These are phyloP conservation scores for Gobiocypris rarus DNA, from an alignment of 2,113 vertebrate species.

Conservation along the genomic window DNA sequence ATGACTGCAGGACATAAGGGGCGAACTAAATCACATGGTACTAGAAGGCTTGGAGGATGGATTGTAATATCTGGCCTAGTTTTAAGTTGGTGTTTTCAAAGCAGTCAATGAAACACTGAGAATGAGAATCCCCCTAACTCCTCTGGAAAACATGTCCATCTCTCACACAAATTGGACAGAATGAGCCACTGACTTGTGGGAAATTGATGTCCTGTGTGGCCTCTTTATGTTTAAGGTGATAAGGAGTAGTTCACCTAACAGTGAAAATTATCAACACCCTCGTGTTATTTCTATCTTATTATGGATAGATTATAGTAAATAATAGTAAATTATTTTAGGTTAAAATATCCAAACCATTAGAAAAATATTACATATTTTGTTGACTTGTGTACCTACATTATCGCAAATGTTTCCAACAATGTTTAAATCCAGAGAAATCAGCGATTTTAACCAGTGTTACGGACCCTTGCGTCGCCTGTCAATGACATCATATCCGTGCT, in stretches of 20 bases:
- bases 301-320: too few relatives aligned
- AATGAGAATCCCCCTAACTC: constrained; percentile 2
- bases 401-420: too few relatives aligned
- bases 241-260: not conserved
- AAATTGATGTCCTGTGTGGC: not conserved
- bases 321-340: too few relatives aligned
- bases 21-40: constrained; percentile 9
- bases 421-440: too few relatives aligned
- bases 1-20: not conserved
- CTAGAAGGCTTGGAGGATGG: constrained; percentile 7
- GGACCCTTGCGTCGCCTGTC: too few relatives aligned
- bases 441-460: too few relatives aligned
- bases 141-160: not conserved
- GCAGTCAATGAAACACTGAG: constrained; percentile 1
- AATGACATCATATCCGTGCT: too few relatives aligned
- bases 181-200: not conserved
- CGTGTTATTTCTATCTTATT: not conserved
- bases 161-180: not conserved
- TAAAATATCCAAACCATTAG: too few relatives aligned
- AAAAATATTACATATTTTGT: too few relatives aligned
- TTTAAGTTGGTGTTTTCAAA: constrained; percentile 2
- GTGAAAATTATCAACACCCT: not conserved
- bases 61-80: constrained; percentile 23
- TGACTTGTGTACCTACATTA: too few relatives aligned
- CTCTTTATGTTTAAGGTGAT: not conserved